Percentiles rank a stretch among this genome's conserved stretches.
Evolutionary conservation across 2,888 invertebrate genomes (phyloP).

Genomic region (Cephus pygmeus): DNA sequence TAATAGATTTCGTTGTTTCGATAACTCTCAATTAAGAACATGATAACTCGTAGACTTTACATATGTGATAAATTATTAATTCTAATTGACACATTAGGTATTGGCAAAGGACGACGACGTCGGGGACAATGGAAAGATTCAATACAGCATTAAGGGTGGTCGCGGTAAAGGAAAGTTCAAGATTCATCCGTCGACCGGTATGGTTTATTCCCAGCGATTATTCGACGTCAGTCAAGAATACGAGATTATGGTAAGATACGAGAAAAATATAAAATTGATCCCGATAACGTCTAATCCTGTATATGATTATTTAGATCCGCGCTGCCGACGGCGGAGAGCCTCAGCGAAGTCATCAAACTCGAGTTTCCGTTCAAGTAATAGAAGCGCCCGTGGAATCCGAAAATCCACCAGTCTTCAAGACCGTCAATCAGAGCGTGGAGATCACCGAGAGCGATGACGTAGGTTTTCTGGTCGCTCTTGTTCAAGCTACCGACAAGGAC

Average conservation of each 20-base stretch:
- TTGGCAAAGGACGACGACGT: constrained; percentile 85
- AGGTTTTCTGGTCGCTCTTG: constrained; percentile 86
- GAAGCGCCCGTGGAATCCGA: constrained; percentile 71
- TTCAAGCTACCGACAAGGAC: constrained; percentile 89
- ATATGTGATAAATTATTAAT: neutral
- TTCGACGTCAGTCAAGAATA: constrained; percentile 77
- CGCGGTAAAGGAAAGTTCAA: constrained; percentile 83
- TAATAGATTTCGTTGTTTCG: neutral
- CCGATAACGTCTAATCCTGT: neutral
- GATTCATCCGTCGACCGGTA: constrained; percentile 84
- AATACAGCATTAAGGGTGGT: constrained; percentile 84
- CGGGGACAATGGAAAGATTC: constrained; percentile 84
- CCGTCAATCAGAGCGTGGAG: constrained; percentile 75
- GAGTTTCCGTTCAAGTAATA: constrained; percentile 78
- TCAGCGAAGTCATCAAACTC: constrained; percentile 78
- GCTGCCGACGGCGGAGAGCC: constrained; percentile 85
- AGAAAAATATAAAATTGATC: neutral
- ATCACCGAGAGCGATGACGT: constrained; percentile 88
- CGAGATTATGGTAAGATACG: constrained; percentile 72
- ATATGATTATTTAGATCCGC: constrained; percentile 71
- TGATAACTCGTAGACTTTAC: neutral
- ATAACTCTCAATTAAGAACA: neutral
- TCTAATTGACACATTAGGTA: constrained; percentile 69
- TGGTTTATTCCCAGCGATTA: constrained; percentile 80
- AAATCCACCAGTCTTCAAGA: constrained; percentile 73